These are phyloP conservation scores for Mesoligia furuncula DNA, from an alignment of 2,888 invertebrate genomes.

Conservation along the genomic window DNA sequence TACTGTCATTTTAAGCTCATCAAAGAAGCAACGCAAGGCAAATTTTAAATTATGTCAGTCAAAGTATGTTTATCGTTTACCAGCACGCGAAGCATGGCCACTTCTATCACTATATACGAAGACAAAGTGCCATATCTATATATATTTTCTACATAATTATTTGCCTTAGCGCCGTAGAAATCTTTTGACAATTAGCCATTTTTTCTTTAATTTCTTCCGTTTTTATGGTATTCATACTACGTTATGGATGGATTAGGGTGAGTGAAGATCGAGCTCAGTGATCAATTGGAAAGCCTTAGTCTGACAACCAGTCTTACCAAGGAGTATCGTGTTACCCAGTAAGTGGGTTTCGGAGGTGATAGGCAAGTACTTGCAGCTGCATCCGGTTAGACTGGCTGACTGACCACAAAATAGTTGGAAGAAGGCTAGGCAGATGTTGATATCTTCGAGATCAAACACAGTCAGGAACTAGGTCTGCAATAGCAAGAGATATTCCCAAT, in stretches of 20 bases:
- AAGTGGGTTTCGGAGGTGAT: not conserved
- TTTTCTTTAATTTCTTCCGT: not conserved
- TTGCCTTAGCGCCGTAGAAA: not conserved
- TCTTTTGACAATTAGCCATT: no score
- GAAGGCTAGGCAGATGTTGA: not conserved
- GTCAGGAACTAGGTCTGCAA: no score
- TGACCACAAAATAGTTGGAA: not conserved
- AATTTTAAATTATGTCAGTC: no score
- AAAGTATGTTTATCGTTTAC: no score
- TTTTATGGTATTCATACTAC: not conserved
- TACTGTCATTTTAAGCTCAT: no score
- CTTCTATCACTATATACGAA: no score
- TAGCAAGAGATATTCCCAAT: not conserved
- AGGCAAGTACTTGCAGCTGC: not conserved
- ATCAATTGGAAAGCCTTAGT: not conserved
- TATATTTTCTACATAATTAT: not conserved
- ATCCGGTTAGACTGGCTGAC: not conserved
- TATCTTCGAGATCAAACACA: slow-evolving; percentile 1
- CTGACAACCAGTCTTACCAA: not conserved
- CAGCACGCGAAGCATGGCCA: no score
- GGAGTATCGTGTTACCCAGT: not conserved
- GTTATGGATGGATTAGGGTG: not conserved
- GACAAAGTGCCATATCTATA: not conserved
- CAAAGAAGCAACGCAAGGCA: no score
- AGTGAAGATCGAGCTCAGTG: not conserved